These are phyloP conservation scores for Pangasianodon hypophthalmus DNA, from an alignment of 2,113 vertebrate species.

Conservation along the genomic window DNA sequence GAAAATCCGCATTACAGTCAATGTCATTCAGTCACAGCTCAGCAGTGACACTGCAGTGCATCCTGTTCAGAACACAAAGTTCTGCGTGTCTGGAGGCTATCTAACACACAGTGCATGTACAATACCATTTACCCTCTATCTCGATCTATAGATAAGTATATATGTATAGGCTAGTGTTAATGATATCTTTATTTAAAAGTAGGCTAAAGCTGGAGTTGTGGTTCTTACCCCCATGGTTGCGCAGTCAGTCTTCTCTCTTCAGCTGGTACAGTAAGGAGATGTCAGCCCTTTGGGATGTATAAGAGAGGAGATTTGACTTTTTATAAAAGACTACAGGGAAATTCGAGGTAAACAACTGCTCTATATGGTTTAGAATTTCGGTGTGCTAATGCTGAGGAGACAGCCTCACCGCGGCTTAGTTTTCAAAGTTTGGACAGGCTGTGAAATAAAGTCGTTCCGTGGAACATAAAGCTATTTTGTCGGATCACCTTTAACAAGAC, in stretches of 20 bases:
- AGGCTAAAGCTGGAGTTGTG: conserved; percentile 55
- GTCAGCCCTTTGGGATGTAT: conserved; percentile 66
- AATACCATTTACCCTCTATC: neutral
- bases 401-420: neutral
- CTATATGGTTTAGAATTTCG: neutral
- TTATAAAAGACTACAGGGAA: conserved; percentile 27
- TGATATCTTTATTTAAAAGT: neutral
- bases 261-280: conserved; percentile 75
- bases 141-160: no score
- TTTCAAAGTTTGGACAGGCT: conserved; percentile 15
- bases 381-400: neutral
- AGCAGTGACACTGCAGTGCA: conserved; percentile 55
- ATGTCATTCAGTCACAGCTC: conserved; percentile 67
- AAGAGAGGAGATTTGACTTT: conserved; percentile 59
- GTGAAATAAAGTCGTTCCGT: conserved; percentile 33
- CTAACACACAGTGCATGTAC: neutral
- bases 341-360: neutral
- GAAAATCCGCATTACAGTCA: conserved; percentile 71
- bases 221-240: conserved; percentile 81
- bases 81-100: neutral
- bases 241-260: conserved; percentile 73
- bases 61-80: neutral
- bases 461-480: conserved; percentile 36
- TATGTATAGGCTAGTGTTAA: neutral
- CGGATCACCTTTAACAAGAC: conserved; percentile 20